Conservation (phyloP, 1,140 invertebrate genomes). For the Saccostrea glomerata region DNA sequence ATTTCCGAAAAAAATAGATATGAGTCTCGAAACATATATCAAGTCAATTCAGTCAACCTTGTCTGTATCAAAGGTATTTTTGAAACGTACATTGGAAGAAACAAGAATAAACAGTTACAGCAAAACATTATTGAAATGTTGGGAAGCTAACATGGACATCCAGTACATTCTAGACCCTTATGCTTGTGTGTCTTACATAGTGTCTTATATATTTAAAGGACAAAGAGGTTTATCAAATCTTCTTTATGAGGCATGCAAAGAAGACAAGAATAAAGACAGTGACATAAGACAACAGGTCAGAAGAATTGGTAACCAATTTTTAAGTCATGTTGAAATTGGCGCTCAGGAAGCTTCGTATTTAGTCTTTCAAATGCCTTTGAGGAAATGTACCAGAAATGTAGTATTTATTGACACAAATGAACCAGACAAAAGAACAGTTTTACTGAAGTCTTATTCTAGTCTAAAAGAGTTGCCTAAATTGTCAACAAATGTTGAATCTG, state of each 20-base stretch:
- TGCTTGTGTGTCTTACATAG: slow-evolving; percentile 41
- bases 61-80: background rate
- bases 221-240: background rate
- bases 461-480: background rate
- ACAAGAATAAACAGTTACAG: slow-evolving; percentile 44
- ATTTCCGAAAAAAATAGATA: slow-evolving; percentile 2
- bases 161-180: too few relatives aligned
- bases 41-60: background rate
- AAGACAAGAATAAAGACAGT: slow-evolving; percentile 52
- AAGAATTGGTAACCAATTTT: slow-evolving; percentile 51
- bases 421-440: slow-evolving; percentile 20
- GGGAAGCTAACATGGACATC: too few relatives aligned
- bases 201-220: slow-evolving; percentile 52
- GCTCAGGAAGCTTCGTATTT: slow-evolving; percentile 45
- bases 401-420: slow-evolving; percentile 40
- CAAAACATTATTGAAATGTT: slow-evolving; percentile 28
- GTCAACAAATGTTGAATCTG: slow-evolving; percentile 35
- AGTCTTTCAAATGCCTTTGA: slow-evolving; percentile 44
- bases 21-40: slow-evolving; percentile 1
- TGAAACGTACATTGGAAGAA: slow-evolving; percentile 41
- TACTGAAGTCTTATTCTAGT: slow-evolving; percentile 18
- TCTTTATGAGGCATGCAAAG: slow-evolving; percentile 50
- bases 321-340: slow-evolving; percentile 41
- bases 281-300: slow-evolving; percentile 54
- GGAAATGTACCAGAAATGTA: background rate